Percentiles rank a stretch among this genome's conserved stretches.
Evolutionary conservation across 2,113 vertebrate genomes (phyloP).

Genomic region (Oostethus manadensis): DNA sequence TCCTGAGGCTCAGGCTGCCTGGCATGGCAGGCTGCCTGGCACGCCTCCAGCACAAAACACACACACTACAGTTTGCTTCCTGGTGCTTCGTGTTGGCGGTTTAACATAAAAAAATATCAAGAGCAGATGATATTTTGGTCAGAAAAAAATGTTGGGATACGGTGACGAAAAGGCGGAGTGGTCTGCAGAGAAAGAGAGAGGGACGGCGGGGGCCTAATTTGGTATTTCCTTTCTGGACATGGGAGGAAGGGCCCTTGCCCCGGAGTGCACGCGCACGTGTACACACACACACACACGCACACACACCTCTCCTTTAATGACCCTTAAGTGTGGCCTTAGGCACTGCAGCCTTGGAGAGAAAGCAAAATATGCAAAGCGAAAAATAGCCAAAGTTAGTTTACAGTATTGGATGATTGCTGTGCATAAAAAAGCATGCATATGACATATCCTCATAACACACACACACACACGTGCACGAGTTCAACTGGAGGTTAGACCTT

Average conservation of each 20-base stretch:
- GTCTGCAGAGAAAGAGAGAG: slow-evolving; percentile 8
- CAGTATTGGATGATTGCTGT: not conserved
- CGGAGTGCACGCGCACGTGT: slow-evolving; percentile 34
- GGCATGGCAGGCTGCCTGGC: slow-evolving; percentile 56
- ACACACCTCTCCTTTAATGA: slow-evolving; percentile 47
- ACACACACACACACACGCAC: slow-evolving; percentile 27
- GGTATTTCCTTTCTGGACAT: slow-evolving; percentile 69
- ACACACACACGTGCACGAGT: slow-evolving; percentile 35
- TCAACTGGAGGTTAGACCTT: slow-evolving; percentile 61
- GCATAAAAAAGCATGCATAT: not conserved
- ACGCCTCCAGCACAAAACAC: slow-evolving; percentile 44
- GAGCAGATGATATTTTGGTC: not conserved
- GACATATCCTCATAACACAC: not conserved
- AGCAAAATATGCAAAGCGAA: not conserved
- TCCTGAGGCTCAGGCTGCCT: slow-evolving; percentile 56
- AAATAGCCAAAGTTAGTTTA: slow-evolving; percentile 5
- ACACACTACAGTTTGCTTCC: slow-evolving; percentile 15
- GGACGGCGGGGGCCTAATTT: slow-evolving; percentile 62
- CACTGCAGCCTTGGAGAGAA: slow-evolving; percentile 13
- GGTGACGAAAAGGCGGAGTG: slow-evolving; percentile 2
- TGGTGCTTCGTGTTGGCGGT: slow-evolving; percentile 7
- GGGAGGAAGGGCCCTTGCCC: slow-evolving; percentile 58
- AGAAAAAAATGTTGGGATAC: not conserved
- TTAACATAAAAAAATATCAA: not conserved
- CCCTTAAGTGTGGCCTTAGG: slow-evolving; percentile 52